phyloP scores from a whole-genome alignment of 1,140 invertebrate species.

The Uloborus diversus region DNA sequence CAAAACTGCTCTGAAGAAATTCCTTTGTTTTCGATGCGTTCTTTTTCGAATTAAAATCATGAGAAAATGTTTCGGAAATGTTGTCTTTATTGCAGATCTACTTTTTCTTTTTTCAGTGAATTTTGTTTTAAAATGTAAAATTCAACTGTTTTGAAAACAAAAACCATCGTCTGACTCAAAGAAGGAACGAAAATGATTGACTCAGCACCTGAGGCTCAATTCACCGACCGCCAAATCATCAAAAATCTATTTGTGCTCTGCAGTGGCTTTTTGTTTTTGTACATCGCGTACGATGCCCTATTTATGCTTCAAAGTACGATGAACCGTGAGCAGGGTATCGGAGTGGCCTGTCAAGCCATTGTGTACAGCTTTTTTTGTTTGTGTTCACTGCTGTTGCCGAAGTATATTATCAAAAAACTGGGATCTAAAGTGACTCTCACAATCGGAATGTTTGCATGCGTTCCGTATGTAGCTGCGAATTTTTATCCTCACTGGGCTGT shows the following conservation, averaged over 20 bases:
- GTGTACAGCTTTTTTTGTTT: slow-evolving; percentile 63
- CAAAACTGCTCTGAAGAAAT: no score
- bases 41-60: no score
- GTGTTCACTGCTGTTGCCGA: slow-evolving; percentile 45
- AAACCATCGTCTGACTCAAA: no score
- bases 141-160: no score
- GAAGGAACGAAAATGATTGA: no score
- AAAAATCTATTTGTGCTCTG: neutral
- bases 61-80: no score
- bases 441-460: slow-evolving; percentile 63
- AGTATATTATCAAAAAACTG: slow-evolving; percentile 58
- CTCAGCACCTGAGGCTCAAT: no score
- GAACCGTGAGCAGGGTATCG: slow-evolving; percentile 43
- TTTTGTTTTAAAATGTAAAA: no score
- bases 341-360: slow-evolving; percentile 57
- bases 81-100: no score
- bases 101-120: no score
- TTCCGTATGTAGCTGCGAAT: slow-evolving; percentile 66
- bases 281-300: slow-evolving; percentile 31
- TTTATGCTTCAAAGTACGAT: slow-evolving; percentile 51
- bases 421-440: slow-evolving; percentile 66
- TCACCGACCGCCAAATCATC: no score
- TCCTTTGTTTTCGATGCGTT: no score
- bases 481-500: slow-evolving; percentile 61
- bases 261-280: slow-evolving; percentile 1